phyloP scores from a whole-genome alignment of 2,113 vertebrate species.

The Heterochromis multidens region DNA sequence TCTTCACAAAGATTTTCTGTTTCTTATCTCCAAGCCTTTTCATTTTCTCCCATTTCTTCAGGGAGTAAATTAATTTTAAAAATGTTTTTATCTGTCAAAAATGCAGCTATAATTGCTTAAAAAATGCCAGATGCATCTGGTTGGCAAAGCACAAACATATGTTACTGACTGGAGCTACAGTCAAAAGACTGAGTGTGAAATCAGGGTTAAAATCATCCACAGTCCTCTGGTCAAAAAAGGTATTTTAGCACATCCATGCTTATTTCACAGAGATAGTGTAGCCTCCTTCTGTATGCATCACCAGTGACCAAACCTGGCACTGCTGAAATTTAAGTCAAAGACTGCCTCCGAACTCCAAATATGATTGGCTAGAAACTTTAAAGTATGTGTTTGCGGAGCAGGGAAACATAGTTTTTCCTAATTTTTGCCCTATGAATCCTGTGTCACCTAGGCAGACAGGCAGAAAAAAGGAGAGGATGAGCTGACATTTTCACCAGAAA shows the following conservation, averaged over 20 bases:
- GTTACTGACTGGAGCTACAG: background rate
- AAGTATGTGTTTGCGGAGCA: background rate
- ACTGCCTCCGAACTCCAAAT: background rate
- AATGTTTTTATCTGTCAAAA: background rate
- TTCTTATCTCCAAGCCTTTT: background rate
- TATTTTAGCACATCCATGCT: background rate
- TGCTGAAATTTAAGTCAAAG: background rate
- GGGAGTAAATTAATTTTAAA: background rate
- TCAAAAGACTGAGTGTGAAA: background rate
- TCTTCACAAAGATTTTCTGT: background rate
- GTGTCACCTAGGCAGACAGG: conserved; percentile 30
- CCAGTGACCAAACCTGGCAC: background rate
- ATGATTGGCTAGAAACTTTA: background rate
- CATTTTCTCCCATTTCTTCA: background rate
- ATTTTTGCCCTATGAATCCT: conserved; percentile 10
- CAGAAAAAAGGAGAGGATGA: conserved; percentile 17
- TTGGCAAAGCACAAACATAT: background rate
- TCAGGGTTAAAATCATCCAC: background rate
- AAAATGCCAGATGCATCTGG: background rate
- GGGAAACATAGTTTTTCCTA: background rate
- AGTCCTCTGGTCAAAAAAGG: background rate
- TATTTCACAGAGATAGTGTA: background rate
- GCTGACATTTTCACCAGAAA: conserved; percentile 74
- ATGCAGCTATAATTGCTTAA: background rate
- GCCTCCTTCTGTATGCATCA: background rate